Conservation (phyloP, 2,888 invertebrate genomes). For the Iphiclides podalirius region DNA sequence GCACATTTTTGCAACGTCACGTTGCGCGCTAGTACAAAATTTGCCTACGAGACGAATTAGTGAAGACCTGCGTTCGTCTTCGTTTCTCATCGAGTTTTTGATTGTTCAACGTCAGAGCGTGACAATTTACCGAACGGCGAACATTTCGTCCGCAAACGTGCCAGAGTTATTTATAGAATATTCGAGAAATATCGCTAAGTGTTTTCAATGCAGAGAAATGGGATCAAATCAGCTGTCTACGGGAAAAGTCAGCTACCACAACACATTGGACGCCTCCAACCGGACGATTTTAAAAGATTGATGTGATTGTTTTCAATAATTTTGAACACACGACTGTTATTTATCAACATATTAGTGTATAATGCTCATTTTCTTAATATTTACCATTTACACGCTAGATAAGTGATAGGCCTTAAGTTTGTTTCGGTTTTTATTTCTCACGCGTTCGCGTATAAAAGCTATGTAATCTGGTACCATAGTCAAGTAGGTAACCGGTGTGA, state of each 20-base stretch:
- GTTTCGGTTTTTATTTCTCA: constrained; percentile 53
- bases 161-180: constrained; percentile 71
- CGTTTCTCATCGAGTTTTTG: constrained; percentile 41
- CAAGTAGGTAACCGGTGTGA: constrained; percentile 44
- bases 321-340: constrained; percentile 67
- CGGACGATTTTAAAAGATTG: constrained; percentile 27
- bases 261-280: no score
- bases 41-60: constrained; percentile 37
- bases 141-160: constrained; percentile 64
- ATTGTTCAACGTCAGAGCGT: constrained; percentile 43
- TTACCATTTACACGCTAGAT: constrained; percentile 70
- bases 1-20: constrained; percentile 41
- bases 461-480: constrained; percentile 57
- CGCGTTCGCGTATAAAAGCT: constrained; percentile 35
- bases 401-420: constrained; percentile 65
- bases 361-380: constrained; percentile 76
- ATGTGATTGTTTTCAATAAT: constrained; percentile 49
- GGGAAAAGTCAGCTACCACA: not conserved
- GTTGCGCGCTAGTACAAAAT: constrained; percentile 70
- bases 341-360: constrained; percentile 68
- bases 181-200: constrained; percentile 26
- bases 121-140: constrained; percentile 51
- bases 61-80: not conserved
- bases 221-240: constrained; percentile 17
- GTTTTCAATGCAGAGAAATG: constrained; percentile 9